Evolutionary conservation across 2,797 vertebrate genomes (phyloP), one percentile per base, ranked within the genome.

Genomic region (Cossypha niveicapilla): DNA sequence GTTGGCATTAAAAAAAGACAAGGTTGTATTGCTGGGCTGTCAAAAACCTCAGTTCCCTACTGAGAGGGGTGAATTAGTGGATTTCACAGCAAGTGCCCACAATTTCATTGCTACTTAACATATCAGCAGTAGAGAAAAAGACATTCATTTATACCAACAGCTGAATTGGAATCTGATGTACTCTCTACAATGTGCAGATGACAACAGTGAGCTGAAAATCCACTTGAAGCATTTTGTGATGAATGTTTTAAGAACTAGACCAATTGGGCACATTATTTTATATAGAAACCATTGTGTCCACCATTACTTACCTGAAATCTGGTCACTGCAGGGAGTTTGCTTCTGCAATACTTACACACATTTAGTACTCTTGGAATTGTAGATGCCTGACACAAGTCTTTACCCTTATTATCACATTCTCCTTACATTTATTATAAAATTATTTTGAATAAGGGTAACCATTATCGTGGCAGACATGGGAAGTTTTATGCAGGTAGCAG

Each of bases 1-100:
- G 34, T 8, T 50, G 28, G 57, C 83, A 41, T 34, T 37, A 1
- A 44, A 56, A 68, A 74, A 47, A 45, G 5, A 17, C 32, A 54
- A 41, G 18, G 22, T 23, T 58, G 27, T 67, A 32, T 50, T 25
- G 54, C 21, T 3, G 10, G 30, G 15, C 35, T 86, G 54, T 42
- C n/a, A 71, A 47, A 88, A 80, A 81, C 7, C 18, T 75, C 2
- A 19, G 48, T 76, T 91, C 21, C 53, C 56, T 45, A 1, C 11
- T 11, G 27, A 34, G 34, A 70, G 21, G 44, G 58, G 70, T 60
- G 50, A 92, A 76, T 70, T 66, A 48, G 44, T 56, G 42, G 34
- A 60, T 93, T 91, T 93, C 91, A 63, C 72, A 91, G 67, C 44
- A 78, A 76, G 34, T 39, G 34, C 19, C 28, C 80, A 58, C 34